phyloP scores from a whole-genome alignment of 2,113 vertebrate genomes.

The Ivindomyrus marchei region DNA sequence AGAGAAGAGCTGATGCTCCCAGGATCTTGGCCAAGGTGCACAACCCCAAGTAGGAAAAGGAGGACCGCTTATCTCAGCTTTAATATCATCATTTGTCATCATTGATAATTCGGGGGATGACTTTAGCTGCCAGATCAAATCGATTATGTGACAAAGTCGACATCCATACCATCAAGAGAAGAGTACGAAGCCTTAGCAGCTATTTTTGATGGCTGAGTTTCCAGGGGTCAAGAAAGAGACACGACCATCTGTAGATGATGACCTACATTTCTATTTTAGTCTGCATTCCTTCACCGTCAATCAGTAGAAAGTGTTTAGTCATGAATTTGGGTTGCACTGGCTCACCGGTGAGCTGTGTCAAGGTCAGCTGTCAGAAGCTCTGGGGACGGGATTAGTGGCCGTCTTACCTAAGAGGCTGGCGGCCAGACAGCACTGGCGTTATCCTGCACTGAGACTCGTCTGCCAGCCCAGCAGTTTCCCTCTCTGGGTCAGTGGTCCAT shows the following conservation, averaged over 20 bases:
- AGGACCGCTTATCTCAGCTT: neutral
- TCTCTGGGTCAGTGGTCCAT: neutral
- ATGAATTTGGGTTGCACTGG: neutral
- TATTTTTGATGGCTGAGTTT: neutral
- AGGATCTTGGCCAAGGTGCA: neutral
- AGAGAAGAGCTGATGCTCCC: neutral
- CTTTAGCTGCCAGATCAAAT: neutral
- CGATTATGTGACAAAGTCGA: neutral
- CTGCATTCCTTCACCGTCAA: neutral
- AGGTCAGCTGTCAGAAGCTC: slow-evolving; percentile 7
- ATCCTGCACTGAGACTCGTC: neutral
- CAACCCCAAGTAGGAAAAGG: neutral
- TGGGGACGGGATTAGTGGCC: neutral
- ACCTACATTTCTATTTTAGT: neutral
- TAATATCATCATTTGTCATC: neutral
- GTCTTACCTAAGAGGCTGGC: neutral
- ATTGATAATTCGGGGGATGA: neutral
- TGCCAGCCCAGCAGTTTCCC: neutral
- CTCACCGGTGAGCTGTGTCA: neutral
- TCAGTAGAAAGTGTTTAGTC: neutral
- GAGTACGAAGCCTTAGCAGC: neutral
- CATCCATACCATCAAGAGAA: neutral
- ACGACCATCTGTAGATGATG: neutral
- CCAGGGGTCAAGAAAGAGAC: neutral
- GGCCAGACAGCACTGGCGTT: neutral